Evolutionary conservation across 2,113 vertebrate genomes (phyloP).

Genomic region (Otocyon megalotis): DNA sequence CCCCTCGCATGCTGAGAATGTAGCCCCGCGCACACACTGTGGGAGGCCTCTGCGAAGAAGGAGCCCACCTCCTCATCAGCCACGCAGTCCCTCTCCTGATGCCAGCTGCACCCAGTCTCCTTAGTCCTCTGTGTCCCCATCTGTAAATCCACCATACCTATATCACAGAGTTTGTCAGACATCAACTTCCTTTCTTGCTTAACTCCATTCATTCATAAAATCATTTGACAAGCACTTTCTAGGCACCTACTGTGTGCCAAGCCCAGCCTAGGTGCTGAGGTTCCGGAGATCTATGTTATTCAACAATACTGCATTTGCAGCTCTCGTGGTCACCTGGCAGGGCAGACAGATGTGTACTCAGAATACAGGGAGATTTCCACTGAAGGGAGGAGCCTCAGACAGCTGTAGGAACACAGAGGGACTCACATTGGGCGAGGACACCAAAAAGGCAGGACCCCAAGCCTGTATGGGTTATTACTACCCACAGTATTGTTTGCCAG

Average conservation of each 20-base stretch:
- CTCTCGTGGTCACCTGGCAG: neutral
- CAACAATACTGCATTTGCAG: neutral
- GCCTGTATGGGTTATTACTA: neutral
- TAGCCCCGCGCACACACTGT: neutral
- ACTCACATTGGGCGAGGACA: neutral
- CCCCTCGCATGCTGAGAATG: neutral
- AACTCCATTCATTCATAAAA: neutral
- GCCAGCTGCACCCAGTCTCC: neutral
- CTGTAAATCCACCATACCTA: neutral
- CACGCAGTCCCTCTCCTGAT: neutral
- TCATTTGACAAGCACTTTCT: neutral
- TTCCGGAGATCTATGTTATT: neutral
- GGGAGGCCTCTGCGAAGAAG: neutral
- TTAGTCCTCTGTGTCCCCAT: neutral
- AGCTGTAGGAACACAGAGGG: neutral
- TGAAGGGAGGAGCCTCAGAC: neutral
- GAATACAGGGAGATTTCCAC: neutral
- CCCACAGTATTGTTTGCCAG: neutral
- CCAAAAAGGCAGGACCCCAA: neutral
- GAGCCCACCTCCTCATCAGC: neutral
- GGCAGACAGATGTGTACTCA: neutral
- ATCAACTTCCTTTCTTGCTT: neutral
- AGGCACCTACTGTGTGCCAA: neutral
- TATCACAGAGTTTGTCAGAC: neutral
- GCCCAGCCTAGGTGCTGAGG: neutral